phyloP scores from a whole-genome alignment of 1,140 invertebrate genomes.

The Zaprionus taronus region DNA sequence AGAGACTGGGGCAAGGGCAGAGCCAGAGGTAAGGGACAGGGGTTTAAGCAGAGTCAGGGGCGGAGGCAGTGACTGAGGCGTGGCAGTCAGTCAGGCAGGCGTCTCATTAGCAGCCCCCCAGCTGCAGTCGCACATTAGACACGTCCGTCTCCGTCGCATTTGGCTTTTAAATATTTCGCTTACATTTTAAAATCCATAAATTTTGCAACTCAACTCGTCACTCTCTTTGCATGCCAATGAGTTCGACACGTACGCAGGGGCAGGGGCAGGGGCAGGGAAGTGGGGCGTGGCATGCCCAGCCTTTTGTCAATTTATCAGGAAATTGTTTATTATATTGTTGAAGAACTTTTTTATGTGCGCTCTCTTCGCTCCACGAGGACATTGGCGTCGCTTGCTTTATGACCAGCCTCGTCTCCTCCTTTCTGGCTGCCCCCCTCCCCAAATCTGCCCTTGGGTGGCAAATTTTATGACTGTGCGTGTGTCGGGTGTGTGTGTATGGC shows the following conservation, averaged over 20 bases:
- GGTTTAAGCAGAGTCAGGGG: too few relatives aligned
- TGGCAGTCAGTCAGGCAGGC: constrained; percentile 2
- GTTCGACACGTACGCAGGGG: constrained; percentile 22
- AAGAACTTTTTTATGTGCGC: constrained; percentile 66
- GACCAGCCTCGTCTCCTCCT: constrained; percentile 25
- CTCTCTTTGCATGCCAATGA: constrained; percentile 76
- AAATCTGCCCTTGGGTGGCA: constrained; percentile 51
- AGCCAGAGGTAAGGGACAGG: too few relatives aligned
- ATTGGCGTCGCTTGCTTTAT: constrained; percentile 63
- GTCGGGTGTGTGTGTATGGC: constrained; percentile 7
- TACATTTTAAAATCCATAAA: constrained; percentile 80
- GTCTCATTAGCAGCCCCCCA: constrained; percentile 52
- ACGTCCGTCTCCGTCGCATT: constrained; percentile 62
- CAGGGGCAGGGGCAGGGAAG: too few relatives aligned
- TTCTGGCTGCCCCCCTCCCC: neutral
- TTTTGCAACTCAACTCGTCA: constrained; percentile 55
- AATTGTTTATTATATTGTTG: constrained; percentile 80
- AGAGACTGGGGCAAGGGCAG: too few relatives aligned
- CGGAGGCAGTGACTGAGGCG: neutral
- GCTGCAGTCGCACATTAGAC: constrained; percentile 75
- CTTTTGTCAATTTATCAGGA: constrained; percentile 72
- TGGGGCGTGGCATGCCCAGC: constrained; percentile 11
- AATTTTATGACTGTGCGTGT: constrained; percentile 46
- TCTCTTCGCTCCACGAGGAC: constrained; percentile 39
- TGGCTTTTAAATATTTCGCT: constrained; percentile 54